Percentiles rank a stretch among this genome's conserved stretches.
Conservation (phyloP, 2,888 invertebrate genomes). For the Tillus elongatus region DNA sequence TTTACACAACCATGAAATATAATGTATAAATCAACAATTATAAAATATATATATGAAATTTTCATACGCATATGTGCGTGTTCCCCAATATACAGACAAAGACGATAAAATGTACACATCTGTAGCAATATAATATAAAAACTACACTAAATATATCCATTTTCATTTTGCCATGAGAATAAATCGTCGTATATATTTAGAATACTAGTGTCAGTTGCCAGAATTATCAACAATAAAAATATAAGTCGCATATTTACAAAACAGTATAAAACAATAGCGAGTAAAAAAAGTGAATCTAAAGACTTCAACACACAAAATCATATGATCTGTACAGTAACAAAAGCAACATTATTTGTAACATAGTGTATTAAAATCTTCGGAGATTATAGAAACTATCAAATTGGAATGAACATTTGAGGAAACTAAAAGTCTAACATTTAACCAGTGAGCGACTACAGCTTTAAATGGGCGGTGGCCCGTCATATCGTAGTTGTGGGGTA, state of each 20-base stretch:
- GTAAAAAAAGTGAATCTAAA: neutral
- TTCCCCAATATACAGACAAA: slow-evolving; percentile 41
- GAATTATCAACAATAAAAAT: slow-evolving; percentile 7
- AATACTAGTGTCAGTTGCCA: neutral
- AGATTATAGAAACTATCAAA: slow-evolving; percentile 18
- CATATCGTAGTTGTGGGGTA: slow-evolving; percentile 82
- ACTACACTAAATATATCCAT: slow-evolving; percentile 12
- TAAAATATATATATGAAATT: slow-evolving; percentile 33
- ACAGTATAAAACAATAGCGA: slow-evolving; percentile 19
- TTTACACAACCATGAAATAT: slow-evolving; percentile 34
- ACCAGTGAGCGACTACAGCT: slow-evolving; percentile 10
- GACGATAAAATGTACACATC: slow-evolving; percentile 19
- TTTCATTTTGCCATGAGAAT: neutral
- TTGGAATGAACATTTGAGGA: slow-evolving; percentile 20
- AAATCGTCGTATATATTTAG: no score
- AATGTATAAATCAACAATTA: slow-evolving; percentile 35
- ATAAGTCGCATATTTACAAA: slow-evolving; percentile 25
- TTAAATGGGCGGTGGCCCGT: slow-evolving; percentile 86
- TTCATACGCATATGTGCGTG: slow-evolving; percentile 29
- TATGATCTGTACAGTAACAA: neutral
- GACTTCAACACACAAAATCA: slow-evolving; percentile 1
- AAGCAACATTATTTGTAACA: neutral
- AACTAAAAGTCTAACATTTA: neutral
- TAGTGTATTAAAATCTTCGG: no score
- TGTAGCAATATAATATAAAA: slow-evolving; percentile 24